Evolutionary conservation across 2,113 vertebrate genomes (phyloP).

Genomic region (Gyps fulvus): DNA sequence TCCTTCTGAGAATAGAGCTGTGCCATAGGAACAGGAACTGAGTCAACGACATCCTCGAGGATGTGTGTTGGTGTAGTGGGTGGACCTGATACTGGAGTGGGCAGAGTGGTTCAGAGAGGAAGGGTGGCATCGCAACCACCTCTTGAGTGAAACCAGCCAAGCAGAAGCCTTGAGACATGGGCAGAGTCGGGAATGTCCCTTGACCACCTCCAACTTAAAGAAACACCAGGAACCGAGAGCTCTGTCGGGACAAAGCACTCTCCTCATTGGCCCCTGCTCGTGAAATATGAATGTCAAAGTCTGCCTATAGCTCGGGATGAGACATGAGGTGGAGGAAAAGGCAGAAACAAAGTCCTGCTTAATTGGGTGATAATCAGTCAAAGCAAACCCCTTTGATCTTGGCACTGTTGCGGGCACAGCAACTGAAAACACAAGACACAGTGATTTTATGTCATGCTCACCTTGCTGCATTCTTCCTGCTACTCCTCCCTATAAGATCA

Average conservation of each 20-base stretch:
- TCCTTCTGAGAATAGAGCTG: conserved; percentile 5
- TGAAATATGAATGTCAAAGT: not conserved
- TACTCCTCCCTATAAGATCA: not conserved
- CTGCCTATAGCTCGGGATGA: not conserved
- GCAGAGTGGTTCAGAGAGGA: not conserved
- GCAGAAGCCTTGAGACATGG: not conserved
- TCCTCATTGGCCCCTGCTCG: not conserved
- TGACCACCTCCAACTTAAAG: not conserved
- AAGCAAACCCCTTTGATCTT: not conserved
- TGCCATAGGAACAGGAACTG: conserved; percentile 43
- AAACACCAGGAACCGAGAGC: not conserved
- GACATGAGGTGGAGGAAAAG: not conserved
- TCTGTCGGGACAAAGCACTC: not conserved
- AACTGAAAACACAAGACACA: fast-evolving
- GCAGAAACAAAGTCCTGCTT: not conserved
- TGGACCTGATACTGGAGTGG: not conserved
- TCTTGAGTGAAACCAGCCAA: not conserved
- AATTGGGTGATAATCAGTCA: fast-evolving
- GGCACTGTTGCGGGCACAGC: not conserved
- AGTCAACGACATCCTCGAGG: not conserved
- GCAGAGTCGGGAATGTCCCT: not conserved
- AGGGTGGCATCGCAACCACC: not conserved
- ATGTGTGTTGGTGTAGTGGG: not conserved
- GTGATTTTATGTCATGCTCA: fast-evolving
- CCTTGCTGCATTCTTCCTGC: not conserved